phyloP scores from a whole-genome alignment of 2,113 vertebrate species.

The Diadophis punctatus region DNA sequence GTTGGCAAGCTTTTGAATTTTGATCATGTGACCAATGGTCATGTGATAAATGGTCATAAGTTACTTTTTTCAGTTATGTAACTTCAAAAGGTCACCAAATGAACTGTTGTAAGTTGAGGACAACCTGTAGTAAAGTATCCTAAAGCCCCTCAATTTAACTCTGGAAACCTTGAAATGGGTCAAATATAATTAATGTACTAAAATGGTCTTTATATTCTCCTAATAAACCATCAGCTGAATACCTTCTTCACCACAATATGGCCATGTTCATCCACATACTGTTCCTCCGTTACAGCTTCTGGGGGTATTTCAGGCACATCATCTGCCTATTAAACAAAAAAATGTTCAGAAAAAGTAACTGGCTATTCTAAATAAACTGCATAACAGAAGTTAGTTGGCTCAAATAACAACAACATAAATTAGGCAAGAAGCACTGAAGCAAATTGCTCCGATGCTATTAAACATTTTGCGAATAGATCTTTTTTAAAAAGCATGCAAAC shows the following conservation, averaged over 20 bases:
- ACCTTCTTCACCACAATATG: conserved; percentile 92
- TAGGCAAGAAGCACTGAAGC: background rate
- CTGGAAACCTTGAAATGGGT: background rate
- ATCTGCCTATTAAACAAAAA: conserved; percentile 76
- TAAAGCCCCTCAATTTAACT: background rate
- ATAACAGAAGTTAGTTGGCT: conserved; percentile 29
- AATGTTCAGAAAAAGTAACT: background rate
- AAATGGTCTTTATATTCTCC: background rate
- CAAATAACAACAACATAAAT: background rate
- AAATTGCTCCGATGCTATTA: background rate
- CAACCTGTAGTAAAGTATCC: background rate
- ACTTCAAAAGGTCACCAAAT: background rate
- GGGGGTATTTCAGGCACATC: conserved; percentile 83
- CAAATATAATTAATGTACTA: background rate
- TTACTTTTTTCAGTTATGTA: background rate
- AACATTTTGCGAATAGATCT: conserved; percentile 9
- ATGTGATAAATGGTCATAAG: background rate
- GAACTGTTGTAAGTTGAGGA: background rate
- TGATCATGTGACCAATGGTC: background rate
- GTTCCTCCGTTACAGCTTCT: conserved; percentile 88
- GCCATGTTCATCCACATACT: conserved; percentile 88
- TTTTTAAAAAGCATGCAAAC: conserved; percentile 43
- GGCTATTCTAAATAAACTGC: background rate
- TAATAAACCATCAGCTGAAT: conserved; percentile 19
- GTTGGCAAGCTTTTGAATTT: background rate